Conservation (phyloP, 2,797 vertebrate genomes). For the Channa striata region DNA sequence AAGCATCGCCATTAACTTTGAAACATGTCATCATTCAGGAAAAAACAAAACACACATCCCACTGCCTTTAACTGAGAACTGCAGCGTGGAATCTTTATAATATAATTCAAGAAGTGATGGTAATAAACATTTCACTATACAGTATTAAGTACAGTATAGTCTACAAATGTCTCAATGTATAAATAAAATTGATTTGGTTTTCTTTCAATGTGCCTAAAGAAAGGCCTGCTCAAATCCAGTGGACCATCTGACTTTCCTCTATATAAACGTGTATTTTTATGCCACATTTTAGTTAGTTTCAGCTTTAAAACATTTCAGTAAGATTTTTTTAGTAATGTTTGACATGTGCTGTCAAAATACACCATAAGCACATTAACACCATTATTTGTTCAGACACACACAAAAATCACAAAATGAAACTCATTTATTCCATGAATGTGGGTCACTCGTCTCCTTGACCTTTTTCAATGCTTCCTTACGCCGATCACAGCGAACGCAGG, state of each 20-base stretch:
- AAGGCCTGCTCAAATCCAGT: background rate
- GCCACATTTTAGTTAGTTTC: background rate
- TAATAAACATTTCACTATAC: too few species aligned
- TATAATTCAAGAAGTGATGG: too few species aligned
- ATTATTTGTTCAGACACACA: background rate
- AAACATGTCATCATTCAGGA: too few species aligned
- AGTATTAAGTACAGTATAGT: too few species aligned
- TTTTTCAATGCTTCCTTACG: constrained; percentile 2
- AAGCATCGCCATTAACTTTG: too few species aligned
- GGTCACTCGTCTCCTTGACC: constrained; percentile 17
- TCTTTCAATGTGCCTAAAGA: background rate
- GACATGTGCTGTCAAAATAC: background rate
- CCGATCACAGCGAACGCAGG: constrained; percentile 5
- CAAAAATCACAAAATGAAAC: background rate
- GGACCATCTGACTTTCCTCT: background rate
- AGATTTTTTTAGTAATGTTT: background rate
- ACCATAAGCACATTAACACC: background rate
- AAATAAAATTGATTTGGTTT: background rate
- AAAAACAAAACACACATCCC: too few species aligned
- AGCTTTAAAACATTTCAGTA: background rate
- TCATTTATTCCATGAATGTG: constrained; percentile 1
- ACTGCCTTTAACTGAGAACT: too few species aligned
- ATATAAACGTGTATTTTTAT: background rate
- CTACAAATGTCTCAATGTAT: too few species aligned
- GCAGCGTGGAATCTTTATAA: too few species aligned